Evolutionary conservation across 2,113 vertebrate genomes (phyloP).

Genomic region (Balaeniceps rex): DNA sequence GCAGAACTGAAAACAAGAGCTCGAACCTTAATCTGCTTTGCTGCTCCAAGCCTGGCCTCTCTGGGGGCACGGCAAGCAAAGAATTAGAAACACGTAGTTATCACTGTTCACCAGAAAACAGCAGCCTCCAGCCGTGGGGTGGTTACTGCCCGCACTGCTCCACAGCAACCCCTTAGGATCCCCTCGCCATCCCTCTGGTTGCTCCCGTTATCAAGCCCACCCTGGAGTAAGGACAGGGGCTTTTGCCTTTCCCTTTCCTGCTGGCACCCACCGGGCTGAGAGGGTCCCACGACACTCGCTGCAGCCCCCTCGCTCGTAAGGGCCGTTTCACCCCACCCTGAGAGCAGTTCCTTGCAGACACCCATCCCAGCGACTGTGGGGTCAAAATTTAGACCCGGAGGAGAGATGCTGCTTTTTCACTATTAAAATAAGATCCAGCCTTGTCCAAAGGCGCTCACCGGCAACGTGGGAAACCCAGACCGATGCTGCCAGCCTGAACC

Average conservation of each 20-base stretch:
- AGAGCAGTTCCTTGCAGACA: background rate
- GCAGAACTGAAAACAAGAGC: slow-evolving; percentile 5
- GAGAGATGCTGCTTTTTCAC: background rate
- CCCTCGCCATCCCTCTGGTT: background rate
- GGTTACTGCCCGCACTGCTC: background rate
- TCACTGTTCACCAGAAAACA: background rate
- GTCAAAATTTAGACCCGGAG: rapidly evolving
- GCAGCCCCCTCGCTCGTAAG: rapidly evolving
- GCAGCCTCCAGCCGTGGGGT: background rate
- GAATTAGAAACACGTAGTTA: slow-evolving; percentile 29
- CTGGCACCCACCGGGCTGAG: background rate
- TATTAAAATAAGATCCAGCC: background rate
- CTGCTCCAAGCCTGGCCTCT: slow-evolving; percentile 54
- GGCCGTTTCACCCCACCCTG: background rate
- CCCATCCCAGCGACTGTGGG: rapidly evolving
- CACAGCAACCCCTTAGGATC: background rate
- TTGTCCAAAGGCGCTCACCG: background rate
- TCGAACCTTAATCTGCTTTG: slow-evolving; percentile 3
- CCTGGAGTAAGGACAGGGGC: rapidly evolving
- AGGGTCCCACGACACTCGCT: background rate
- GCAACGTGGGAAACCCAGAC: background rate
- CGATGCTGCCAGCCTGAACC: background rate
- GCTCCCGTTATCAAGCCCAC: background rate
- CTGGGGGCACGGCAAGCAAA: background rate
- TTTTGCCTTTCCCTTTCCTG: background rate